Base-by-base conservation (phyloP, 2,888 invertebrate species). In the Nephrotoma flavescens region DNA sequence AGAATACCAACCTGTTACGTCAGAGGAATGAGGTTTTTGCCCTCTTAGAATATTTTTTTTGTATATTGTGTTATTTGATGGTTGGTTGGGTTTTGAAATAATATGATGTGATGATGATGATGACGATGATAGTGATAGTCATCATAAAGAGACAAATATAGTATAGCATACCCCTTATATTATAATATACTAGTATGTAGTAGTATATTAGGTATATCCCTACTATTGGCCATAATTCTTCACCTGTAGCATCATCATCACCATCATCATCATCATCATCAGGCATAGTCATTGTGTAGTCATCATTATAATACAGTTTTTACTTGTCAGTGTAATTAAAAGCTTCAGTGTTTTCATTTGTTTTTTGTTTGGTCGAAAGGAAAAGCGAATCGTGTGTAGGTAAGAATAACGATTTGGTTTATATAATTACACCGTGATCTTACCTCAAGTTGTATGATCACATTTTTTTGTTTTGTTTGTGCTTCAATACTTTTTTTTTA, bases 11-110 rank as follows among this genome's bases (percentile, higher is more conserved):
- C 87, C 87, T 87, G 87, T 87, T 87, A 87, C 87, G 85, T 87
- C 86, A 86, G 86, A 87, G 83, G 87, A 87, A 87, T 87, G 87
- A 87, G 87, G 85, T 87, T 87, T 87, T 87, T 87, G 87, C 84
- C 86, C 84, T 86, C 44, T 57, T n/a, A 31, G 31, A 31, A 41
- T 85, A 15, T 44, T 85, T 44, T 44, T 85, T 85, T 7, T 12
- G n/a, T 47, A 47, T n/a, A 1, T 41, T 83, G 83, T 84, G 84
- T 84, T 84, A 84, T 84, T 84, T 42, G 42, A 84, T 84, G 41
- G 84, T 84, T 84, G 41, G 84, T 84, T 84, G 84, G 15, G 84
- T 84, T 84, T 84, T 84, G n/a, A 7, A 84, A 84, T 42, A n/a
- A 42, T 84, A 42, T 9, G 83, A 19, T 31, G 83, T 83, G 71